Evolutionary conservation across 2,888 invertebrate genomes (phyloP), one percentile per base, ranked within the genome.

Genomic region (Eupithecia tripunctaria): DNA sequence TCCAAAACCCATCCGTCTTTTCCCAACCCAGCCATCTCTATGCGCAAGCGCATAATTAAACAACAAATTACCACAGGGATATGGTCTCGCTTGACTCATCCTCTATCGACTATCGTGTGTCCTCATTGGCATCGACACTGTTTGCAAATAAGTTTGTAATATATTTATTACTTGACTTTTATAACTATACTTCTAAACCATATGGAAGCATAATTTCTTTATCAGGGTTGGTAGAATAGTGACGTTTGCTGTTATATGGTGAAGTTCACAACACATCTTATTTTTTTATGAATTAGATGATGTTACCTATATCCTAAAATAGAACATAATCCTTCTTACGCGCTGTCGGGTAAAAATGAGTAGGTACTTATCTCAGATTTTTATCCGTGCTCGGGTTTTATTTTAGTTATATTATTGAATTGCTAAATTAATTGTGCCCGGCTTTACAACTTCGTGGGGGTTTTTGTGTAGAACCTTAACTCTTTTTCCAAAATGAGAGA

Each of bases 31-130:
- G 0, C 8, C 71, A 68, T 29, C 75, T 12, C 70, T 72, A 67
- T 32, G 29, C 66, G 69, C 66, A 29, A 15, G 21, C 59, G 72
- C 75, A 82, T 78, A 79, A 79, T 78, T 79, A 88, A 86, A 89
- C 85, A 73, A 82, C 85, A 84, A 85, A 91, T 91, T 89, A 87
- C 82, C 90, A 89, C 85, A 83, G 80, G 76, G 78, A 80, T 88
- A 85, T 88, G 89, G 89, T 74, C 79, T 78, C 78, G 76, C 70
- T 83, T 89, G 89, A 90, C 83, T 89, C 89, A 89, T 74, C 70
- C 65, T n/a, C 36, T 64, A n/a, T 41, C 63, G 38, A n/a, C 21
- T 60, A 27, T 27, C 27, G 60, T 60, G 36, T 67, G 72, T 47
- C 65, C 68, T 76, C 75, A 59, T 27, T 77, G 21, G 68, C 73